Conservation (phyloP, 2,113 vertebrate species). For the Carollia perspicillata region DNA sequence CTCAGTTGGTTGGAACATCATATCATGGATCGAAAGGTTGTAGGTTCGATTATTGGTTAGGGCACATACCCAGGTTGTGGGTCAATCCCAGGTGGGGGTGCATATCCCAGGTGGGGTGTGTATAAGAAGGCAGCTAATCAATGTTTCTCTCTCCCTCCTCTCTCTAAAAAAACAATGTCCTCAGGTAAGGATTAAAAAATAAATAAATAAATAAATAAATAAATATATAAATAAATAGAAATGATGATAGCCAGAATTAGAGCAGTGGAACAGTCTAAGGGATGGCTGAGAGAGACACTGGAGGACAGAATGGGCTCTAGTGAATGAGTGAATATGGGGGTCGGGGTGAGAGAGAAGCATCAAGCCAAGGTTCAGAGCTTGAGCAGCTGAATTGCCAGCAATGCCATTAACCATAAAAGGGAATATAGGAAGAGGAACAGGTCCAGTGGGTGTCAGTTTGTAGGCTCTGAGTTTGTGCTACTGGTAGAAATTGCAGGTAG, state of each 20-base stretch:
- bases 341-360: not conserved
- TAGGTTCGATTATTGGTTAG: too few species aligned
- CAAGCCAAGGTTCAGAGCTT: not conserved
- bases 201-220: too few species aligned
- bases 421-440: not conserved
- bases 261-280: not conserved
- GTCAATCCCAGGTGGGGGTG: too few species aligned
- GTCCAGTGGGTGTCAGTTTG: not conserved
- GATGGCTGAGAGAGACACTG: not conserved
- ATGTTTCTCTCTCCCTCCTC: too few species aligned
- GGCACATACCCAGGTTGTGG: too few species aligned
- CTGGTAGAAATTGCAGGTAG: not conserved
- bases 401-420: not conserved
- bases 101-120: too few species aligned
- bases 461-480: not conserved
- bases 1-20: too few species aligned
- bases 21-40: too few species aligned
- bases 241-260: not conserved
- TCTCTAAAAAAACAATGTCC: not conserved
- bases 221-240: too few species aligned
- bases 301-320: not conserved
- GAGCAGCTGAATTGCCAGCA: not conserved
- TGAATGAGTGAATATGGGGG: not conserved
- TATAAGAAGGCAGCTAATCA: too few species aligned
- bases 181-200: too few species aligned